Evolutionary conservation across 2,888 invertebrate genomes (phyloP).

Genomic region (Lithodes maja): DNA sequence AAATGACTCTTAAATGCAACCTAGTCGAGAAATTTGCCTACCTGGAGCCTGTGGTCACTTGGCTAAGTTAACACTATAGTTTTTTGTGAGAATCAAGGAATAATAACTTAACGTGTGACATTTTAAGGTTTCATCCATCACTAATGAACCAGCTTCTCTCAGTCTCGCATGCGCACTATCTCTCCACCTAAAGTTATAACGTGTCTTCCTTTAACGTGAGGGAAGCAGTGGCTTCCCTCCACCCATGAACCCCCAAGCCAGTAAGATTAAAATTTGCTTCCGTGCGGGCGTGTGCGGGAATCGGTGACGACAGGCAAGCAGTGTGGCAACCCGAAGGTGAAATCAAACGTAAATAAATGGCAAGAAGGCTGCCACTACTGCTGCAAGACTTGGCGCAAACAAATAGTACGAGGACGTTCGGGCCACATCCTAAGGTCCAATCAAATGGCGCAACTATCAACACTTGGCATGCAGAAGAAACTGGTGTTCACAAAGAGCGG

Average conservation of each 20-base stretch:
- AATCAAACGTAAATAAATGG: slow-evolving; percentile 3
- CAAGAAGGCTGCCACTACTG: not conserved
- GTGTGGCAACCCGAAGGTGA: not conserved
- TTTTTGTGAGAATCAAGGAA: slow-evolving; percentile 5
- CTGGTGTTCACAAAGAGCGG: slow-evolving; percentile 63
- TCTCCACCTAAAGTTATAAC: not conserved
- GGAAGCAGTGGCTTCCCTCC: slow-evolving; percentile 10
- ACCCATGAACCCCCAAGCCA: slow-evolving; percentile 33
- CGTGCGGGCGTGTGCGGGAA: slow-evolving; percentile 19
- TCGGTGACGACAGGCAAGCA: not conserved
- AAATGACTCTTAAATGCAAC: slow-evolving; percentile 49
- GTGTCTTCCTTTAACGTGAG: not conserved
- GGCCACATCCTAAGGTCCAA: not conserved
- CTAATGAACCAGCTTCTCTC: slow-evolving; percentile 11
- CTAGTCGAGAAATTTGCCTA: slow-evolving; percentile 51
- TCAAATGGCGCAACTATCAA: slow-evolving; percentile 62
- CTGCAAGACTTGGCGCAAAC: not conserved
- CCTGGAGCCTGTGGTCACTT: slow-evolving; percentile 42
- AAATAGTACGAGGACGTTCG: not conserved
- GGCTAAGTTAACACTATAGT: slow-evolving; percentile 10
- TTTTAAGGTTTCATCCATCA: not conserved
- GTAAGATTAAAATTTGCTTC: slow-evolving; percentile 1
- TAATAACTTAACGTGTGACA: not conserved
- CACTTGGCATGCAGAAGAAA: slow-evolving; percentile 59
- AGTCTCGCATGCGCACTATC: not conserved